These are phyloP conservation scores for Lasioglossum villosulum DNA, from an alignment of 2,888 invertebrate species.

Conservation along the genomic window DNA sequence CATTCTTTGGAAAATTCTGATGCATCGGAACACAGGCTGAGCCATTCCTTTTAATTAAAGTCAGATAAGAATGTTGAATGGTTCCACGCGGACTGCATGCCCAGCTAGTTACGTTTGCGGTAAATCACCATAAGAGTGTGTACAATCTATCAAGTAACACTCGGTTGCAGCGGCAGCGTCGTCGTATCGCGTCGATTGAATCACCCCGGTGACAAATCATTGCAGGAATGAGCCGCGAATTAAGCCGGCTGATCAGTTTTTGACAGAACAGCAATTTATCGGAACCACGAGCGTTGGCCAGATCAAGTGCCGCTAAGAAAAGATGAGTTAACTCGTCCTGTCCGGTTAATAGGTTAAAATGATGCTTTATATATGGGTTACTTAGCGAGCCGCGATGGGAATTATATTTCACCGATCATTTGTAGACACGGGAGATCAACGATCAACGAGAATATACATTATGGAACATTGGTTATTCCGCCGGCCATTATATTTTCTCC, in stretches of 20 bases:
- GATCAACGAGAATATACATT: slow-evolving; percentile 54
- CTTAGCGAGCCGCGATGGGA: slow-evolving; percentile 37
- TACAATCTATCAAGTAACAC: not conserved
- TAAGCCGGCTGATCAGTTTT: not conserved
- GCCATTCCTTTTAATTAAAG: not conserved
- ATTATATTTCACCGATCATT: slow-evolving; percentile 52
- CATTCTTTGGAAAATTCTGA: no score
- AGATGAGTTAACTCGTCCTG: slow-evolving; percentile 34
- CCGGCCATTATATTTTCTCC: slow-evolving; percentile 46
- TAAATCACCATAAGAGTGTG: not conserved
- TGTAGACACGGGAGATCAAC: slow-evolving; percentile 54
- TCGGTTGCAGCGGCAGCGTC: not conserved
- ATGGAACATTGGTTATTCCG: slow-evolving; percentile 51
- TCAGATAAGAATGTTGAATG: not conserved
- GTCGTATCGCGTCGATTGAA: not conserved
- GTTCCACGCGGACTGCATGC: not conserved
- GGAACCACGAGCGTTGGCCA: not conserved
- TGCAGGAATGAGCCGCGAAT: slow-evolving; percentile 12
- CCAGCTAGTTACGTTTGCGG: not conserved
- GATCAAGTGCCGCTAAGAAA: slow-evolving; percentile 14
- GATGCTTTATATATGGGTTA: slow-evolving; percentile 49
- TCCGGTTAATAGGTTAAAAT: slow-evolving; percentile 52
- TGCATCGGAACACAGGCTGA: no score
- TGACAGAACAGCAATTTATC: slow-evolving; percentile 30
- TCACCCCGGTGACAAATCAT: slow-evolving; percentile 14